Evolutionary conservation across 2,113 vertebrate genomes (phyloP), one percentile per base, ranked within the genome.

Genomic region (Salvator merianae): DNA sequence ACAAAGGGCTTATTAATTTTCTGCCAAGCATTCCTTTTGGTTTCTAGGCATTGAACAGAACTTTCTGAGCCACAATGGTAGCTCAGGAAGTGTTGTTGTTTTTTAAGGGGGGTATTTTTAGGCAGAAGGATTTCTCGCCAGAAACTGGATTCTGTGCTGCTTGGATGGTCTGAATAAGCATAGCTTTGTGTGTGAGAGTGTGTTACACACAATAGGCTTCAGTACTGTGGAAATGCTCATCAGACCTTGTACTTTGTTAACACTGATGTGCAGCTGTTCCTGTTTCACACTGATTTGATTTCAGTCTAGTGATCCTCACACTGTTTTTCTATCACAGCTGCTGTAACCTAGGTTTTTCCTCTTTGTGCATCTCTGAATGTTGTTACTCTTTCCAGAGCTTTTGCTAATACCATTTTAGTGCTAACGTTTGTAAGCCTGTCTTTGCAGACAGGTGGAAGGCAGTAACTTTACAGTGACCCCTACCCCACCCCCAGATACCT

Each of bases 21-120:
- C n/a, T 70, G 66, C 47, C 66, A 70, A 81, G 28, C 78, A 68
- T 68, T 81, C 38, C 28, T 66, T 81, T 81, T 71, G 14, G 32
- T 30, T 71, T 81, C 55, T 63, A 43, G 63, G 8, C 55, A 50
- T 20, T 71, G 47, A 38, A 12, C 68, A 72, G 14, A 72, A 53
- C 34, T 62, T 82, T 73, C 36, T 59, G 1, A 62, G 50, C 50
- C 69, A 81, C 43, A 63, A 10, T 59, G 26, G 9, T 63, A 14
- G 28, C 26, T 18, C 38, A 63, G 34, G 34, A 73, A 40, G 62
- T 82, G 30, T 22, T 22, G 18, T 3, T 36, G 34, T 36, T 71
- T 73, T 73, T 50, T 24, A 68, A 68, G 63, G 32, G 63, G 4
- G 7, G n/a, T 20, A 26, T 34, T 70, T 53, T 69, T 24, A 47